Percentiles rank a stretch among this genome's conserved stretches.
Evolutionary conservation across 2,113 vertebrate genomes (phyloP).

Genomic region (Ramphastos sulfuratus): DNA sequence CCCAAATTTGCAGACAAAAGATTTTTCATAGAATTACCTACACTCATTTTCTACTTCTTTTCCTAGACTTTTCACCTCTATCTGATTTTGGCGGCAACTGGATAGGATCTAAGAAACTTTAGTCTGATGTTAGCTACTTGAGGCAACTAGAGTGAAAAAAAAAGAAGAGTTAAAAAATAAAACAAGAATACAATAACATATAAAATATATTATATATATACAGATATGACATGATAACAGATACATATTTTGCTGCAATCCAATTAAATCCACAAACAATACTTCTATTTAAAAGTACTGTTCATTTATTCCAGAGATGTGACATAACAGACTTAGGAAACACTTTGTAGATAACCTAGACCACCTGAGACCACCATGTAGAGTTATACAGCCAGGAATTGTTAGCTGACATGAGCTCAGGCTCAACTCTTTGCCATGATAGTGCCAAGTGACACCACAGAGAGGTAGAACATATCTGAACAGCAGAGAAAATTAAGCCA

Average conservation of each 20-base stretch:
- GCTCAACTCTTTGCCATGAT: neutral
- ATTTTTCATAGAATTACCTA: neutral
- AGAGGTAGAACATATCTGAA: neutral
- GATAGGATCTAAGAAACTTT: neutral
- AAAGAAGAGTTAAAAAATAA: neutral
- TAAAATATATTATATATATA: neutral
- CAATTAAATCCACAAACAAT: neutral
- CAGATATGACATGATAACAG: neutral
- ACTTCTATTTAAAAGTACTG: neutral
- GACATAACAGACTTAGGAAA: neutral
- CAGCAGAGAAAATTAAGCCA: neutral
- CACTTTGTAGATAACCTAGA: neutral
- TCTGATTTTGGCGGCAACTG: neutral
- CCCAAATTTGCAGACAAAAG: neutral
- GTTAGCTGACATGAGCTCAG: neutral
- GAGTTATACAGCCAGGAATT: neutral
- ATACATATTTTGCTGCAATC: neutral
- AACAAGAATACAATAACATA: neutral
- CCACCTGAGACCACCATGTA: rapidly evolving
- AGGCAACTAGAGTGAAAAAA: neutral
- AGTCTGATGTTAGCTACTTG: neutral
- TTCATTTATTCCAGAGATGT: neutral
- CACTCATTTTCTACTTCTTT: neutral
- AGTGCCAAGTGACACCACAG: rapidly evolving
- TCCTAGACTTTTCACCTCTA: neutral